phyloP scores from a whole-genome alignment of 2,113 vertebrate species.

The Ochotona princeps region DNA sequence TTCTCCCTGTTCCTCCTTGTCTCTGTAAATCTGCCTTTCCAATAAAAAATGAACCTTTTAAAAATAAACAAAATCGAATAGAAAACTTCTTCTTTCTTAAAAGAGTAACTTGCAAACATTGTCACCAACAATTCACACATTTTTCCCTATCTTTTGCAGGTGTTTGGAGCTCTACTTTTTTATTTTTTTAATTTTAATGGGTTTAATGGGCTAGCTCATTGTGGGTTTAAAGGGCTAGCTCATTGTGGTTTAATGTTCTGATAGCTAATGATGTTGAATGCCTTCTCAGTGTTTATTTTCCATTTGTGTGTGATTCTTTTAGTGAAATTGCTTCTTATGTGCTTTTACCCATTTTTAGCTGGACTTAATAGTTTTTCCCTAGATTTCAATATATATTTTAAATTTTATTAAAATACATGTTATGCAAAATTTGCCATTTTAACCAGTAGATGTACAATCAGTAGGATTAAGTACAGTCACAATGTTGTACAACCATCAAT shows the following conservation, averaged over 20 bases:
- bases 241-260: neutral
- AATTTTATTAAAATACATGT: neutral
- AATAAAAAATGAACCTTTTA: too few relatives aligned
- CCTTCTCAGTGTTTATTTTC: neutral
- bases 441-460: neutral
- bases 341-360: neutral
- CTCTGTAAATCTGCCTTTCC: too few relatives aligned
- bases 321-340: neutral
- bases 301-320: neutral
- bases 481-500: neutral
- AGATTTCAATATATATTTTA: neutral
- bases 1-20: too few relatives aligned
- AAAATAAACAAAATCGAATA: too few relatives aligned
- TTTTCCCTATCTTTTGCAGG: neutral
- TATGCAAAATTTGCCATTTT: neutral
- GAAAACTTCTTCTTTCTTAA: neutral
- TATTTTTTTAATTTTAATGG: neutral
- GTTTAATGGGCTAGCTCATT: neutral
- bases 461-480: neutral
- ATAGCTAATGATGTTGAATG: neutral
- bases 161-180: too few relatives aligned
- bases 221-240: neutral
- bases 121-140: neutral
- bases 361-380: neutral
- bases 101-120: neutral